Percentiles rank a stretch among this genome's conserved stretches.
Evolutionary conservation across 2,888 invertebrate species (phyloP).

Genomic region (Noctua pronuba): DNA sequence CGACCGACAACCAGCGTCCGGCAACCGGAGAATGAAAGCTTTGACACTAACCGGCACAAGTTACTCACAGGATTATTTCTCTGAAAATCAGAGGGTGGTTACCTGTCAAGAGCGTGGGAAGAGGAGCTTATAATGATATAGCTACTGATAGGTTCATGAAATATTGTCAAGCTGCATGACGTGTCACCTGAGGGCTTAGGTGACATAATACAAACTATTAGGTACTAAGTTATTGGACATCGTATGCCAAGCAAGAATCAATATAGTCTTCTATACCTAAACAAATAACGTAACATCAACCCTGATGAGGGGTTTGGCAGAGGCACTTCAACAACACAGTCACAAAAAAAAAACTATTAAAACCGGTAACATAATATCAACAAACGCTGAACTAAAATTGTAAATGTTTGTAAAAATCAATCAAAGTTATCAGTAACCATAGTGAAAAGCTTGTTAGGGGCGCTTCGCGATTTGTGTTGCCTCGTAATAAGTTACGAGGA

Average conservation of each 20-base stretch:
- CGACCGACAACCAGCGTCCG: no score
- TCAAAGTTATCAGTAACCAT: conserved; percentile 53
- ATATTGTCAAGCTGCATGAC: background rate
- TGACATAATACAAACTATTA: no score
- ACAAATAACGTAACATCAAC: background rate
- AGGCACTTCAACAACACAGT: background rate
- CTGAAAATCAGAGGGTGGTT: background rate
- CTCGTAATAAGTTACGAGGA: background rate
- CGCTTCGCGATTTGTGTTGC: background rate
- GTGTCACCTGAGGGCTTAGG: no score
- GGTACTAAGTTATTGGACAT: background rate
- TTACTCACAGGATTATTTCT: background rate
- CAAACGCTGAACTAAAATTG: background rate
- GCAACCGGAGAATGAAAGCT: background rate
- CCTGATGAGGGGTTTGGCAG: background rate
- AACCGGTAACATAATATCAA: background rate
- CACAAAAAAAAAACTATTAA: background rate
- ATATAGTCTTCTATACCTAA: background rate
- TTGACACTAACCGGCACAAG: background rate
- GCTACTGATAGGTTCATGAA: background rate
- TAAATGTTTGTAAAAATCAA: conserved; percentile 45
- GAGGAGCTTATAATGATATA: no score
- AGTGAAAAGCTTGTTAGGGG: conserved; percentile 35
- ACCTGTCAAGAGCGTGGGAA: no score
- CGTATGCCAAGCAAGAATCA: background rate